phyloP scores from a whole-genome alignment of 2,888 invertebrate genomes.

The Chymomyza caudatula region DNA sequence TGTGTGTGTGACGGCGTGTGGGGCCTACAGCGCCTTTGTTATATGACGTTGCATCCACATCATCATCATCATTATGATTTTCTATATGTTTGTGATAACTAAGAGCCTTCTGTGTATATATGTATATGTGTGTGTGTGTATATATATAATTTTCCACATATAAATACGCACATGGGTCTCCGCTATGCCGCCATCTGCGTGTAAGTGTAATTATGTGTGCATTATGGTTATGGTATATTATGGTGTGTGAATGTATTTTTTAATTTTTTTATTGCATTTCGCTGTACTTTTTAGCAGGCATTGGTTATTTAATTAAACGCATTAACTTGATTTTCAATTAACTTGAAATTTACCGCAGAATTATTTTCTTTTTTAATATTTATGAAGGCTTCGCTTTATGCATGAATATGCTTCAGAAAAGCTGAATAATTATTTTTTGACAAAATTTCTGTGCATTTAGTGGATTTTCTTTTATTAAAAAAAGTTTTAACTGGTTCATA shows the following conservation, averaged over 20 bases:
- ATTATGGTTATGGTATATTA: conserved; percentile 24
- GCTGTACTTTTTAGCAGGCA: conserved; percentile 51
- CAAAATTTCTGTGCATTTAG: too few relatives aligned
- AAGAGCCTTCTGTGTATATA: not conserved
- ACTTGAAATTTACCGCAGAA: conserved; percentile 59
- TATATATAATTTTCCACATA: conserved; percentile 69
- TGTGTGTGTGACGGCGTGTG: conserved; percentile 51
- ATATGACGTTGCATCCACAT: conserved; percentile 56
- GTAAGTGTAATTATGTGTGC: conserved; percentile 54
- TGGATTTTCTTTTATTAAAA: too few relatives aligned
- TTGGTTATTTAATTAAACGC: conserved; percentile 66
- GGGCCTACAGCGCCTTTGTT: conserved; percentile 48
- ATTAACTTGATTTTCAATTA: conserved; percentile 73
- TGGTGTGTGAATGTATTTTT: conserved; percentile 30
- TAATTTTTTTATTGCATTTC: conserved; percentile 64
- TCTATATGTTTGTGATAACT: conserved; percentile 55
- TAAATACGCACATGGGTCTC: conserved; percentile 56
- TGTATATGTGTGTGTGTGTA: conserved; percentile 36
- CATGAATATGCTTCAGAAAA: not conserved
- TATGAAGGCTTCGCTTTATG: too few relatives aligned
- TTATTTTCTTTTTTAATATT: conserved; percentile 1
- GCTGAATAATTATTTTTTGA: too few relatives aligned
- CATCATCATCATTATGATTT: conserved; percentile 70
- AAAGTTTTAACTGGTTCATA: too few relatives aligned
- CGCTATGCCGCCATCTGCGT: conserved; percentile 27